Evolutionary conservation across 1,140 invertebrate species (phyloP).

Genomic region (Sitobion miscanthi): DNA sequence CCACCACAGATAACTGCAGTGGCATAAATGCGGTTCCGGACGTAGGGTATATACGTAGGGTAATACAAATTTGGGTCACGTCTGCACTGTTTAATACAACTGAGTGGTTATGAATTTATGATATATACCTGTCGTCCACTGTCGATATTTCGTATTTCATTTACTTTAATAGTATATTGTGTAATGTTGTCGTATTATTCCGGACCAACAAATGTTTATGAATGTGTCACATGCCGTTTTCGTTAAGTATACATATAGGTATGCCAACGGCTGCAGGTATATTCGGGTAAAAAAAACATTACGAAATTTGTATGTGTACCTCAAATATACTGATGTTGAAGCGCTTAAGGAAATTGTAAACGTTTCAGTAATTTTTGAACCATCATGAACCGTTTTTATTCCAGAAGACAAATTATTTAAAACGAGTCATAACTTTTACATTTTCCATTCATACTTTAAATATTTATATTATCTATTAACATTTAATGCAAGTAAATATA

Average conservation of each 20-base stretch:
- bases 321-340: background rate
- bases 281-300: background rate
- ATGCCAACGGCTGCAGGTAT: no score
- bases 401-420: slow-evolving; percentile 6
- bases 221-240: no score
- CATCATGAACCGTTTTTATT: background rate
- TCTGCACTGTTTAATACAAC: background rate
- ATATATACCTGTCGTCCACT: background rate
- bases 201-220: no score
- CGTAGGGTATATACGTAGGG: background rate
- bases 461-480: slow-evolving; percentile 14
- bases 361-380: background rate
- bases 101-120: background rate
- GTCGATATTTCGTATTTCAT: background rate
- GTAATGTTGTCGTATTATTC: background rate
- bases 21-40: background rate
- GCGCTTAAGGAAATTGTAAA: background rate
- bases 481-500: background rate
- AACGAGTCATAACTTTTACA: background rate
- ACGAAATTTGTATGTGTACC: background rate
- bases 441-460: background rate
- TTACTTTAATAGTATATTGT: background rate
- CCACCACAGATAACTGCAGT: background rate
- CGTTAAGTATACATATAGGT: no score
- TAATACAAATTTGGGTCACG: background rate